phyloP scores from a whole-genome alignment of 2,113 vertebrate genomes.

The Pyrgilauda ruficollis region DNA sequence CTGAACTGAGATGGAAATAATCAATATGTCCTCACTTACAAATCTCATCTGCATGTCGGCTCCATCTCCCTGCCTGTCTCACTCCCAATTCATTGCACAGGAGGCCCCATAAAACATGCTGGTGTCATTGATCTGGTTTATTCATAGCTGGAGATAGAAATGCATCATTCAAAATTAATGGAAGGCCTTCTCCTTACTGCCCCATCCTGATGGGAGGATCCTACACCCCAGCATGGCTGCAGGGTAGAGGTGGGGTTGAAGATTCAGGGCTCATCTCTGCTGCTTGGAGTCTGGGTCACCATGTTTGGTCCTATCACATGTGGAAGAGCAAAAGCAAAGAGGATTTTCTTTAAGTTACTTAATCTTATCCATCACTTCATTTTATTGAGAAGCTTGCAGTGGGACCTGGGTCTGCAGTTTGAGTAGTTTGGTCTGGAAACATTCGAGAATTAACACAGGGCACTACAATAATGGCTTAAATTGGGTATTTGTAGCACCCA shows the following conservation, averaged over 20 bases:
- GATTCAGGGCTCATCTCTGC: background rate
- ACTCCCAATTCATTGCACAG: constrained; percentile 75
- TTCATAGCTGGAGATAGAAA: constrained; percentile 75
- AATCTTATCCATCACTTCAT: background rate
- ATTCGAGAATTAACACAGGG: background rate
- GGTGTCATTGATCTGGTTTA: constrained; percentile 79
- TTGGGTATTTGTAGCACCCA: background rate
- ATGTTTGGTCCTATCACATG: fast-evolving
- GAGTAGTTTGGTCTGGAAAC: background rate
- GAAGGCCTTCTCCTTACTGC: constrained; percentile 54
- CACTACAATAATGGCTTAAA: background rate
- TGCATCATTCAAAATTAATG: constrained; percentile 77
- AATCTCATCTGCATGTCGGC: constrained; percentile 82
- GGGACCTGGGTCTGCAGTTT: background rate
- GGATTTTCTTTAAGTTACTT: fast-evolving
- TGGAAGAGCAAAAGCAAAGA: background rate
- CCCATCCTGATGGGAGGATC: background rate
- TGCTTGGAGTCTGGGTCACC: background rate
- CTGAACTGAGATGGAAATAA: constrained; percentile 79
- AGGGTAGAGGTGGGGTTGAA: background rate
- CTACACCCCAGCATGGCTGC: background rate
- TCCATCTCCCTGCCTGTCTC: constrained; percentile 76
- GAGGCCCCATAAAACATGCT: constrained; percentile 75
- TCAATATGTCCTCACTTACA: constrained; percentile 82
- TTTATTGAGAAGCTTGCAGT: background rate